Evolutionary conservation across 1,140 invertebrate genomes (phyloP), one percentile per base, ranked within the genome.

Genomic region (Camponotus floridanus): DNA sequence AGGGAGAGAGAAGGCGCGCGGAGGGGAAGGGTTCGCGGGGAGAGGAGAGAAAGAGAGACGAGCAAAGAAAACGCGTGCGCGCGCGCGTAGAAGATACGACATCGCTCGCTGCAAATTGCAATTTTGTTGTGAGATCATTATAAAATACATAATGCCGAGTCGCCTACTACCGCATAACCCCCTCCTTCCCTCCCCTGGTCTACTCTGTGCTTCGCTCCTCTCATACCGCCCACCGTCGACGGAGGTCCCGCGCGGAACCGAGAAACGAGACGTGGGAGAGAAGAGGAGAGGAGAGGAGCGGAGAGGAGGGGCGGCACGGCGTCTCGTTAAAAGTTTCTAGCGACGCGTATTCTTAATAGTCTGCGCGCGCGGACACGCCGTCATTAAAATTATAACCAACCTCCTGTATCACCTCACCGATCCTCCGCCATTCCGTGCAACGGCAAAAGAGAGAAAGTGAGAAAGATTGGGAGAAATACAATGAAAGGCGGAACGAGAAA

Each of bases 261-360:
- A 73, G 76, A 86, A 67, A 79, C 65, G 33, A 42, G 33, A 15
- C 26, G n/a, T 5, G 42, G n/a, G 42, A 87, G 79, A 90, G 88
- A 8, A 31, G 36, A 26, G 36, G 26, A 62, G 64, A 26, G 61
- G 3, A 33, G 86, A 76, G 83, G 86, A 87, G 81, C 88, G 88
- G 86, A 85, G 79, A 68, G 85, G 84, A 86, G 91, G 90, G 91
- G 79, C 81, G 67, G 83, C 78, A 89, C 91, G 91, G 91, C 92
- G 92, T 94, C 94, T 95, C 95, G 94, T 95, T 95, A 95, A 95
- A 95, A 95, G 94, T 95, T 95, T 95, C 94, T 95, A 95, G 94
- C 94, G 93, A 95, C 94, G 94, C 94, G 94, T 95, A 95, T 95
- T 95, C 94, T 95, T 95, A 95, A 95, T 95, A 95, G 93, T 94